phyloP scores from a whole-genome alignment of 2,113 vertebrate species.

The Mirza zaza region DNA sequence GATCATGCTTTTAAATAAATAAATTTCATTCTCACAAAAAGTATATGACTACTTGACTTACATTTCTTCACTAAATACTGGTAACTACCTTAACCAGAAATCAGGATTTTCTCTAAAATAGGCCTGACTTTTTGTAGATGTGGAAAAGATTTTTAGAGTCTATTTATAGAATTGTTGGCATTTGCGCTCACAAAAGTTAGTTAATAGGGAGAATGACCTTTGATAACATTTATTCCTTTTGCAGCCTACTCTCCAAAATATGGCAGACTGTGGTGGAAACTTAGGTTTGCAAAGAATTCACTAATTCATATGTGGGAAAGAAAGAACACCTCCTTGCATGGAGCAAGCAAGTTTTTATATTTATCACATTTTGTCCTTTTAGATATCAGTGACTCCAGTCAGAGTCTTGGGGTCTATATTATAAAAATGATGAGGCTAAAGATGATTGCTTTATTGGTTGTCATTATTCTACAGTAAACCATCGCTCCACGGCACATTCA shows the following conservation, averaged over 20 bases:
- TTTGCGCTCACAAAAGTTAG: not conserved
- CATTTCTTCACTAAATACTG: not conserved
- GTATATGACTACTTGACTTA: not conserved
- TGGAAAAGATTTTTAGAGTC: not conserved
- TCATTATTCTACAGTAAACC: not conserved
- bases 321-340: not conserved
- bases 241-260: not conserved
- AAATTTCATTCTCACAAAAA: not conserved
- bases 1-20: not conserved
- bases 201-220: constrained; percentile 25
- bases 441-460: not conserved
- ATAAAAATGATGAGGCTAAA: not conserved
- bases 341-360: not conserved
- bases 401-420: not conserved
- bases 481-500: not conserved
- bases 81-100: not conserved
- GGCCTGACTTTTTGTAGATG: not conserved
- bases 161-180: not conserved
- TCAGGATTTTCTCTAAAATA: constrained; percentile 14
- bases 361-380: not conserved
- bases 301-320: not conserved
- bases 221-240: not conserved
- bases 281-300: not conserved
- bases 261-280: not conserved
- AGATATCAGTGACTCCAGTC: not conserved